Evolutionary conservation across 1,140 invertebrate species (phyloP), one percentile per base, ranked within the genome.

Genomic region (Bombus soroeensis): DNA sequence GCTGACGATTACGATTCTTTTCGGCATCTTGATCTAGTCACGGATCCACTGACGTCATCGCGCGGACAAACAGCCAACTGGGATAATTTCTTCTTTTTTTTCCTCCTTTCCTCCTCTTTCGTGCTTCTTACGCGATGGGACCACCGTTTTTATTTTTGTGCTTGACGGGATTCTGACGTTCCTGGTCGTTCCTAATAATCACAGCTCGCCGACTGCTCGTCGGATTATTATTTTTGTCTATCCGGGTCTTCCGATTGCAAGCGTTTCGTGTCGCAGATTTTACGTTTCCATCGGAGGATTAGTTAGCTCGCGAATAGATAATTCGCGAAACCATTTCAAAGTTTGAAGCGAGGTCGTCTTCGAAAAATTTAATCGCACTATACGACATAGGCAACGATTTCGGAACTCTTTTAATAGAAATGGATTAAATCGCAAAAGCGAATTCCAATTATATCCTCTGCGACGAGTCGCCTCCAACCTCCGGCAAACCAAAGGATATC

Each of bases 1-100:
- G 39, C 43, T 47, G 39, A 80, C 89, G 83, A 86, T 91, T 91
- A 81, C 87, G 83, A 81, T 83, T n/a, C 83, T 81, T 53, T 64
- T 75, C 43, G 59, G 39, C 83, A 89, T 86, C 91, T 87, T 92
- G 91, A 92, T 89, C 91, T 89, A 88, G 91, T 92, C 91, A 87
- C 77, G 68, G 76, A 32, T 72, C n/a, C 66, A 82, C 73, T 86
- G 34, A 89, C 86, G 87, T 91, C 89, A 90, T 71, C 28, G 59
- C 34, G 62, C 73, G 77, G 71, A 85, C 78, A 57, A 77, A 71
- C 43, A 15, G 71, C 78, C 79, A 76, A 53, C 81, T 53, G 22
- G 66, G n/a, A 87, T 87, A 85, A 90, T 90, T 85, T 89, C 84
- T 85, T 81, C 90, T 72, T 64, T 70, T 41, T 41, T n/a, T 71